Percentiles rank a stretch among this genome's conserved stretches.
Conservation (phyloP, 1,140 invertebrate species). For the Vanessa atalanta region DNA sequence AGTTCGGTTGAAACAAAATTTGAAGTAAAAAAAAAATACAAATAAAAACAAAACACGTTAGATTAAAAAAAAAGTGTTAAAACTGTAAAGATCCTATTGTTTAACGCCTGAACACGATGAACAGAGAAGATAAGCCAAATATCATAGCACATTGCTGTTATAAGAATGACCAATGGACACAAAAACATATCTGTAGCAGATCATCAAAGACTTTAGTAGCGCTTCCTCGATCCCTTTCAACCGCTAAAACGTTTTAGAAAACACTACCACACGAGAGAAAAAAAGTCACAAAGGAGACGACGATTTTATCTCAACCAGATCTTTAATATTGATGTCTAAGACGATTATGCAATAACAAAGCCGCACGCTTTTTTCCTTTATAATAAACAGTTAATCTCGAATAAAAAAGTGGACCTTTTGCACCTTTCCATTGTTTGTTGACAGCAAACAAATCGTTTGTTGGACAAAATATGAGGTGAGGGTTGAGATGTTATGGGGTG, state of each 20-base stretch:
- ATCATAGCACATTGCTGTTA: slow-evolving; percentile 18
- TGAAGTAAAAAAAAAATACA: not conserved
- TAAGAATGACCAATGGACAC: slow-evolving; percentile 37
- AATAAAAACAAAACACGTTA: not conserved
- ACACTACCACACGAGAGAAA: slow-evolving; percentile 60
- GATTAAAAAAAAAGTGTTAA: slow-evolving; percentile 1
- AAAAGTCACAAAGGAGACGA: slow-evolving; percentile 55
- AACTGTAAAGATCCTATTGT: slow-evolving; percentile 9
- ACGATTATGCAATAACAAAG: slow-evolving; percentile 69
- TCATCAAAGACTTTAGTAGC: slow-evolving; percentile 57
- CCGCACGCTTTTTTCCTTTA: slow-evolving; percentile 63
- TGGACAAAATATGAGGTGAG: slow-evolving; percentile 60
- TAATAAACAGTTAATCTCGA: slow-evolving; percentile 72
- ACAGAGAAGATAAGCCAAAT: slow-evolving; percentile 16
- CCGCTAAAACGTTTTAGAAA: slow-evolving; percentile 66
- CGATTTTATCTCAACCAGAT: slow-evolving; percentile 57
- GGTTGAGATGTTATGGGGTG: slow-evolving; percentile 57
- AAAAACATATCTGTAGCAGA: slow-evolving; percentile 58
- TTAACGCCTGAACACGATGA: slow-evolving; percentile 13
- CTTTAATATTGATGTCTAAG: slow-evolving; percentile 66
- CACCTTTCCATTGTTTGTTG: slow-evolving; percentile 77
- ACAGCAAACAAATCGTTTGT: slow-evolving; percentile 79
- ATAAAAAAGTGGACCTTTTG: slow-evolving; percentile 58
- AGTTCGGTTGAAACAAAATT: not conserved
- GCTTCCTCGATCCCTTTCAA: slow-evolving; percentile 59